Conservation (phyloP, 2,797 vertebrate species). For the Chrosomus eos region DNA sequence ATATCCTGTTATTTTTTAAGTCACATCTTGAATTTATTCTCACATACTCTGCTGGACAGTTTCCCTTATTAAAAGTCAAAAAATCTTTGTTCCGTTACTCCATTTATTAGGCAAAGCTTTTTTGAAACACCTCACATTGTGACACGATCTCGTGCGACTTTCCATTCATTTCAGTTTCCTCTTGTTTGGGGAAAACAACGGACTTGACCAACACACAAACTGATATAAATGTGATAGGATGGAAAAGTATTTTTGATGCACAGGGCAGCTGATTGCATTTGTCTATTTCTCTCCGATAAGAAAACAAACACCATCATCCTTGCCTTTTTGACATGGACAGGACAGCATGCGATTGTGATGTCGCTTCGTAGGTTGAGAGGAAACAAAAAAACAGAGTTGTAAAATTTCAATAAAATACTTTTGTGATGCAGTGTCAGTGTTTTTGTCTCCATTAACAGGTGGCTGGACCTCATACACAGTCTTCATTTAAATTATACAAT, state of each 20-base stretch:
- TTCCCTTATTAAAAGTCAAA: constrained; percentile 6
- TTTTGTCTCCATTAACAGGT: constrained; percentile 25
- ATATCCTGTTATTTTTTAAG: constrained; percentile 25
- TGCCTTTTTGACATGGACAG: constrained; percentile 63
- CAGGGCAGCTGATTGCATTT: constrained; percentile 73
- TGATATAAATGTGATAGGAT: constrained; percentile 50
- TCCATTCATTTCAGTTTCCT: constrained; percentile 44
- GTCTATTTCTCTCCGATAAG: constrained; percentile 71
- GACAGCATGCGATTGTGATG: constrained; percentile 74
- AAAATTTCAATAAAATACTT: constrained; percentile 87
- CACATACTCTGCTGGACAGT: constrained; percentile 25
- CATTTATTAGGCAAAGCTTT: constrained; percentile 9
- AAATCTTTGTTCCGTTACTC: neutral
- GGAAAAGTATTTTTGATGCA: constrained; percentile 66
- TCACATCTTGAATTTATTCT: constrained; percentile 21
- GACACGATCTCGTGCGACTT: constrained; percentile 8
- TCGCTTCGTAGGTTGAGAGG: constrained; percentile 71
- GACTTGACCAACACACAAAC: constrained; percentile 45
- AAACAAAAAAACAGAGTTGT: constrained; percentile 75
- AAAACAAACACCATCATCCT: constrained; percentile 63
- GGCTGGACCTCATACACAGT: too few species aligned
- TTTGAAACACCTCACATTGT: constrained; percentile 27
- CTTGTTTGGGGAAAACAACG: constrained; percentile 50
- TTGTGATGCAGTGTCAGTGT: constrained; percentile 69
- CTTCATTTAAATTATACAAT: neutral